Conservation (phyloP, 2,113 vertebrate genomes). For the Galemys pyrenaicus region DNA sequence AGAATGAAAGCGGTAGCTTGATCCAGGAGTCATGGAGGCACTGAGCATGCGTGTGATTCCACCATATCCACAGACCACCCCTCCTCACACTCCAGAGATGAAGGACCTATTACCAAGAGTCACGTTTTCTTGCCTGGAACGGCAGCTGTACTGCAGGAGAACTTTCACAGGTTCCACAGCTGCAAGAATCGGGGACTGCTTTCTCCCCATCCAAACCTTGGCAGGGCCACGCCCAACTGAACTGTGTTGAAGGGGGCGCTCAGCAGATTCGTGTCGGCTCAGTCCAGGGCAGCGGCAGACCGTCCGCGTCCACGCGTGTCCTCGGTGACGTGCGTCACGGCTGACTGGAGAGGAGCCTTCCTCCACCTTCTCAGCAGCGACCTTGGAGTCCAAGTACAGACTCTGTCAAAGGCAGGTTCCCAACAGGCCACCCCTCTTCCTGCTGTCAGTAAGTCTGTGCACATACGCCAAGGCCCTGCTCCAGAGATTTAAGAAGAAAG, state of each 20-base stretch:
- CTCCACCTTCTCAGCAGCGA: not conserved
- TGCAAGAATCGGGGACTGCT: not conserved
- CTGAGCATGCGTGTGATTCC: not conserved
- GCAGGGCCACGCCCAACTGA: not conserved
- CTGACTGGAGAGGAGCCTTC: not conserved
- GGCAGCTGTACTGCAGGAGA: not conserved
- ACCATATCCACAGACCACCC: not conserved
- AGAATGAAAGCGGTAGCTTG: not conserved
- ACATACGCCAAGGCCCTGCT: not conserved
- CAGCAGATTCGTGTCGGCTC: not conserved
- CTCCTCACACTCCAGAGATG: not conserved
- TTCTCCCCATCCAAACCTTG: not conserved
- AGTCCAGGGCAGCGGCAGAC: not conserved
- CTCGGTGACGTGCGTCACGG: not conserved
- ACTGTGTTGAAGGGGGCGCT: not conserved
- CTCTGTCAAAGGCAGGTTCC: constrained; percentile 12
- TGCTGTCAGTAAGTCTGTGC: not conserved
- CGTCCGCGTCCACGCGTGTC: not conserved
- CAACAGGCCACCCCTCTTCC: not conserved
- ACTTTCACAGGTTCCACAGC: not conserved
- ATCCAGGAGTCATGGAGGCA: not conserved
- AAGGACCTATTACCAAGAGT: not conserved
- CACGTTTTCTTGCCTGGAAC: not conserved
- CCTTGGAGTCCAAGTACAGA: not conserved
- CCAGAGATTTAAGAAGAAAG: not conserved